Percentiles rank a stretch among this genome's conserved stretches.
Evolutionary conservation across 2,113 vertebrate species (phyloP).

Genomic region (Oplegnathus fasciatus): DNA sequence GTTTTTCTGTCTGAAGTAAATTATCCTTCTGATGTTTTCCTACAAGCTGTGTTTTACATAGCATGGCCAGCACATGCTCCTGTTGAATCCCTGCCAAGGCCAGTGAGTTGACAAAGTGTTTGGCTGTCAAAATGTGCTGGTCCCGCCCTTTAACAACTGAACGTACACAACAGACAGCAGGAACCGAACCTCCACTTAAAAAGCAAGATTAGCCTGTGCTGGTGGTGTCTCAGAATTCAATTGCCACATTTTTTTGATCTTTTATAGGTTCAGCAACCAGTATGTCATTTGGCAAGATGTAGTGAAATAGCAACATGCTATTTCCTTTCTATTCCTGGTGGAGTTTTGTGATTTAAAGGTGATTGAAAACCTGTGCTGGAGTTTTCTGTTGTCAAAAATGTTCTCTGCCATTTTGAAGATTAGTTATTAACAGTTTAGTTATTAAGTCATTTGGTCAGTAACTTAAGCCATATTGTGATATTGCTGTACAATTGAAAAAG

Average conservation of each 20-base stretch:
- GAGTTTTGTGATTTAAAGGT: background rate
- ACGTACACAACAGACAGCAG: slow-evolving; percentile 1
- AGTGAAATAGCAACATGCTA: background rate
- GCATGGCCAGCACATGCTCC: slow-evolving; percentile 6
- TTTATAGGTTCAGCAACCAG: slow-evolving; percentile 12
- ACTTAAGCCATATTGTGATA: background rate
- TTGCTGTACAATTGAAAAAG: slow-evolving; percentile 7
- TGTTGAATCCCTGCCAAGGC: slow-evolving; percentile 4
- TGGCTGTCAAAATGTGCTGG: background rate
- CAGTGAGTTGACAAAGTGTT: background rate
- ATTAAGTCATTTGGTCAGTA: background rate
- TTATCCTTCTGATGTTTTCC: background rate
- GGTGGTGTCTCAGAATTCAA: slow-evolving; percentile 21
- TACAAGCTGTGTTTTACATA: slow-evolving; percentile 4
- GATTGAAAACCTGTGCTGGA: background rate
- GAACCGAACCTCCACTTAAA: background rate
- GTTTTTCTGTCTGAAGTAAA: slow-evolving; percentile 3
- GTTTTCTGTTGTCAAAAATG: background rate
- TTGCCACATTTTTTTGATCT: slow-evolving; percentile 30
- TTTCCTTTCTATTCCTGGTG: background rate
- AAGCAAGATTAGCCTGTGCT: background rate
- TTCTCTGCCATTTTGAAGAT: background rate
- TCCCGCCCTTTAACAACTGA: slow-evolving; percentile 6
- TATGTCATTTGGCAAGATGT: slow-evolving; percentile 38
- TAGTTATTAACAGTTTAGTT: slow-evolving; percentile 4